These are phyloP conservation scores for Marasmarcha lunaedactyla DNA, from an alignment of 2,888 invertebrate genomes.

Conservation along the genomic window DNA sequence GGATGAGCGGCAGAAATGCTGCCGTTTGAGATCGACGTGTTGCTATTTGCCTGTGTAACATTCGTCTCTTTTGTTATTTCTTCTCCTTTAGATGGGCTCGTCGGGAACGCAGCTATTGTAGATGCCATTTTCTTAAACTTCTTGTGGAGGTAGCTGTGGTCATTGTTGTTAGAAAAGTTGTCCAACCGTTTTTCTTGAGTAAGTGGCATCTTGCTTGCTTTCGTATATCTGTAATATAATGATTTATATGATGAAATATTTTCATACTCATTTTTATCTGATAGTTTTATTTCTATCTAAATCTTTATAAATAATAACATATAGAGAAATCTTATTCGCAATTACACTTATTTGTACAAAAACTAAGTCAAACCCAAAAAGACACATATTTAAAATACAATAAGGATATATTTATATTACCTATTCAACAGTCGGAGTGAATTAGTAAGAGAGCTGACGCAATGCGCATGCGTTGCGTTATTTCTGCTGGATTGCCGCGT, in stretches of 20 bases:
- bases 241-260: too few species aligned
- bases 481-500: conserved; percentile 54
- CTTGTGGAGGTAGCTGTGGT: conserved; percentile 88
- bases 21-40: conserved; percentile 48
- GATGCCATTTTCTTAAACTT: conserved; percentile 92
- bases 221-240: conserved; percentile 56
- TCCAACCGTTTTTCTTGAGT: conserved; percentile 65
- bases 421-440: too few species aligned
- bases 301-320: too few species aligned
- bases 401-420: too few species aligned
- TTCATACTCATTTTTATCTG: too few species aligned
- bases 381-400: too few species aligned
- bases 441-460: conserved; percentile 26
- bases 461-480: conserved; percentile 58
- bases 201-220: conserved; percentile 59
- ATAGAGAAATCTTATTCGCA: too few species aligned
- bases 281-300: too few species aligned
- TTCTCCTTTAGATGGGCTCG: conserved; percentile 40
- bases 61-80: conserved; percentile 39
- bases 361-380: too few species aligned
- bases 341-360: too few species aligned
- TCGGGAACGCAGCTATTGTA: conserved; percentile 50
- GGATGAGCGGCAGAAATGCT: conserved; percentile 59
- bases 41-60: conserved; percentile 34
- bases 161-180: conserved; percentile 66